Conservation (phyloP, 2,797 vertebrate species). For the Vireo griseus region DNA sequence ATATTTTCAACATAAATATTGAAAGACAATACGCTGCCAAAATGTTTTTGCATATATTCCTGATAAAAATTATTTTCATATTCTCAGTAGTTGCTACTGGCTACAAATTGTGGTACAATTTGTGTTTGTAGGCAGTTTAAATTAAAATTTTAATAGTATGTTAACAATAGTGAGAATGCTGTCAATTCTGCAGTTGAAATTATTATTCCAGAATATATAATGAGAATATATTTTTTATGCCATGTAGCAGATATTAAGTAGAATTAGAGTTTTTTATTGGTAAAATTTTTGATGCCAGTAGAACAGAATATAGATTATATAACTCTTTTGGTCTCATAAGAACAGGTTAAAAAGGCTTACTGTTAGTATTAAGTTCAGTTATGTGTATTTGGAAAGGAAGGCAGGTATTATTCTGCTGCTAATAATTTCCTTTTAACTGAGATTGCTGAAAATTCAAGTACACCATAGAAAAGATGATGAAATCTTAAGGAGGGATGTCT, state of each 20-base stretch:
- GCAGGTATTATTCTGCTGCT: background rate
- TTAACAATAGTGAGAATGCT: background rate
- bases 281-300: background rate
- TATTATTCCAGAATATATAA: background rate
- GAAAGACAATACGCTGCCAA: background rate
- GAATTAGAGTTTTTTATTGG: background rate
- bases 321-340: background rate
- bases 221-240: background rate
- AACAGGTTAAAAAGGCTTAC: background rate
- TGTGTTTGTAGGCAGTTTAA: background rate
- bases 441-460: background rate
- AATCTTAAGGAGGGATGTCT: background rate
- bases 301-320: background rate
- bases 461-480: background rate
- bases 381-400: background rate
- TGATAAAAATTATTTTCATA: background rate
- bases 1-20: background rate
- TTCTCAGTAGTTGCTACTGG: background rate
- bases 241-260: background rate
- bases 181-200: background rate
- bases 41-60: background rate
- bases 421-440: background rate
- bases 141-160: background rate
- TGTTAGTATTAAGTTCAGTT: background rate
- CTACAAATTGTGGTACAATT: background rate